Base-by-base conservation (phyloP, 2,113 vertebrate species). In the Shinisaurus crocodilurus region DNA sequence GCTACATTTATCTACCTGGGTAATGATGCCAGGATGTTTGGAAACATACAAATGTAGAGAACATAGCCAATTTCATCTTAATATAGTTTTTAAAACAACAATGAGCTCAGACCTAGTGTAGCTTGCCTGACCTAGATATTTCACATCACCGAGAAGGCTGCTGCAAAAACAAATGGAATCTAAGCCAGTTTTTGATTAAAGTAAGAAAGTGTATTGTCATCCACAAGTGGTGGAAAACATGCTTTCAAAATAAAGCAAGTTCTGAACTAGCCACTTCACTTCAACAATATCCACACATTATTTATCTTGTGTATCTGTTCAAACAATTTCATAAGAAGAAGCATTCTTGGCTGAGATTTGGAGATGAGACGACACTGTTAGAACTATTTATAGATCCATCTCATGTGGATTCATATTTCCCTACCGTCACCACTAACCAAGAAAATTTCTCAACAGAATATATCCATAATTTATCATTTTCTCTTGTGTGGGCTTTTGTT, bases 401-500 rank as follows among this genome's bases (percentile, higher is more conserved):
- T 85, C 67, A 79, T 69, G 79, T 85, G 12, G 94, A 79, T 94
- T 90, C 87, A 23, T 60, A 77, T 50, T 65, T 86, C 60, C 27
- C n/a, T 6, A 45, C 67, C 18, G 29, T 40, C 82, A 80, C 54
- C 82, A 72, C 50, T 85, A 86, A 7, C 85, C 90, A 92, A 90
- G 60, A 63, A 63, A 63, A 94, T 57, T 85, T 48, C 40, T 85
- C 43, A 85, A 10, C 37, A 85, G 9, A 89, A 65, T 94, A 81
- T 90, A 50, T 9, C 90, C 90, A 93, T 91, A 85, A 92, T 91
- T 93, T 95, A 80, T 88, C 40, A 89, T 92, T 95, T 93, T 80
- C 32, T 89, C 54, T 81, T 70, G 0, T 20, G 3, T 32, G 29
- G 27, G 67, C 89, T 91, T 88, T 93, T 92, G 82, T 93, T 83